Evolutionary conservation across 1,140 invertebrate species (phyloP), one percentile per base, ranked within the genome.

Genomic region (Archivesica marissinica): DNA sequence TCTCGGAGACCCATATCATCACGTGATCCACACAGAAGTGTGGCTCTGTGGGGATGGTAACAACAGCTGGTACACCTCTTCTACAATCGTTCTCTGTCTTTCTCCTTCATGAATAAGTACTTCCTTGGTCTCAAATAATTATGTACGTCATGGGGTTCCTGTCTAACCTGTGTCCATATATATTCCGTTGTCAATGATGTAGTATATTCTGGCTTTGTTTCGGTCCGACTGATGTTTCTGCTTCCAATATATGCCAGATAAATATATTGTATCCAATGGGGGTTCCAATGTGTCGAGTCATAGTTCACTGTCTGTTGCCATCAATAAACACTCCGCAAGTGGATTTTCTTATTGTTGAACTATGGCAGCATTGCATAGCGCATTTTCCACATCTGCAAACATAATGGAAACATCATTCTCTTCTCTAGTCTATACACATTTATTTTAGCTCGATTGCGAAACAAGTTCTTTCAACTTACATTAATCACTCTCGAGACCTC

Each of bases 1-100:
- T 38, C 66, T 30, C n/a, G 66, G 41, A 41, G 66, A 11, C 66
- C 66, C 20, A 39, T 13, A 9, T 70, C 66, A 44, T 84, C 50
- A 66, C 85, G 86, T 17, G 61, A 17, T 11, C 50, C 4, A 11
- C 7, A n/a, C 4, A 52, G 20, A n/a, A 23, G 17, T n/a, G 23
- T 52, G 6, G 3, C 23, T 17, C 50, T 52, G 23, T 11, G 23
- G n/a, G n/a, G n/a, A 52, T 52, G 50, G 50, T 52, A 52, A 52
- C 17, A 52, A 15, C 23, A 52, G 3, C 6, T 52, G 50, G 20
- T 3, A 52, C 6, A 52, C 6, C 4, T 11, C 20, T 52, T 11
- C n/a, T 15, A 52, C 50, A 4, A 52, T 52, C 6, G 17, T n/a
- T 6, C 4, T 52, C 50, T 52, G 6, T 52, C 17, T 52, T 52